Percentiles rank a stretch among this genome's conserved stretches.
Conservation (phyloP, 2,888 invertebrate genomes). For the Osmoderma eremita region DNA sequence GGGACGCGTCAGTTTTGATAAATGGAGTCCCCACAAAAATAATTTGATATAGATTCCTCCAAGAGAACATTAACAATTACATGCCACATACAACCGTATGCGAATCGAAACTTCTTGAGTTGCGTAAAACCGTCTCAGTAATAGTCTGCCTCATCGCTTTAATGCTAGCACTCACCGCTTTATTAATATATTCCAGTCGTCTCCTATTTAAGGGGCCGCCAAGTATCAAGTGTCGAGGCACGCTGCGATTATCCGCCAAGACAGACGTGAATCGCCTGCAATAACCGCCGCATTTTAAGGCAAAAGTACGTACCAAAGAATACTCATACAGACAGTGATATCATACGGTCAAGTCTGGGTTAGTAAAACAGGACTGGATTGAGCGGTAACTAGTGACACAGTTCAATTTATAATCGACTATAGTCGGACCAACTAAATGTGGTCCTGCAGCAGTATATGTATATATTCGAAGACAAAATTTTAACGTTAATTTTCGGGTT, state of each 20-base stretch:
- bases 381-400: slow-evolving; percentile 40
- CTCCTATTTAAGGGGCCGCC: slow-evolving; percentile 52
- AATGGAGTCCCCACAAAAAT: no score
- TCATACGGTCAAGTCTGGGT: slow-evolving; percentile 24
- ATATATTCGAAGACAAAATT: no score
- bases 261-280: slow-evolving; percentile 47
- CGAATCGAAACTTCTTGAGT: neutral
- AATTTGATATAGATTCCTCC: no score
- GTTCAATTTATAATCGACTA: no score
- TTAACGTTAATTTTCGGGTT: no score
- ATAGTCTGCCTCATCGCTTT: slow-evolving; percentile 35
- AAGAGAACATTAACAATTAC: neutral
- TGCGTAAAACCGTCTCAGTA: slow-evolving; percentile 32
- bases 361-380: slow-evolving; percentile 12
- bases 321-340: no score
- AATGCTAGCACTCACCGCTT: slow-evolving; percentile 37
- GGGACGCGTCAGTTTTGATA: no score
- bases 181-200: slow-evolving; percentile 48
- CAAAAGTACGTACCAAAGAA: slow-evolving; percentile 51
- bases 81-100: neutral
- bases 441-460: no score
- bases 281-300: slow-evolving; percentile 51
- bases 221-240: slow-evolving; percentile 49
- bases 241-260: slow-evolving; percentile 45
- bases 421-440: no score